Base-by-base conservation (phyloP, 2,113 vertebrate species). In the Mirounga angustirostris region DNA sequence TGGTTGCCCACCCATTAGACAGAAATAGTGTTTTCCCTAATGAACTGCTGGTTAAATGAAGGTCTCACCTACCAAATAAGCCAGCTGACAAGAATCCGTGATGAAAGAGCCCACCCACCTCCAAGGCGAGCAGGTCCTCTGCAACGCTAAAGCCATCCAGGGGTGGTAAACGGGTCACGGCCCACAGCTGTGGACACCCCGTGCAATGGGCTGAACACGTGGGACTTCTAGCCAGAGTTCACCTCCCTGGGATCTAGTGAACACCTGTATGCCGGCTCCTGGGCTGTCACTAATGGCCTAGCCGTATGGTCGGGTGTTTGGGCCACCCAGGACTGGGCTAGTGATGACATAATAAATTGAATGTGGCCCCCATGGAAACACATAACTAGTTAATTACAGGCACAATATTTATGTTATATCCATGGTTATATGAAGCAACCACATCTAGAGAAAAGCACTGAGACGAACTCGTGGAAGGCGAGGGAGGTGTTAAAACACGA, bases 111-210 rank as follows among this genome's bases (percentile, higher is more conserved):
- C 21, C 50, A 14, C 19, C 5, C 16, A 24, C 63, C 5, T 74
- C 46, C 14, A 14, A 26, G 73, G 30, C 0, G 3, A 76, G 59
- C n/a, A 4, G 40, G 59, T 11, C 46, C 40, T 46, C 59, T 28
- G 4, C 28, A 10, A 67, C 9, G 30, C 56, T 65, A 24, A 28
- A 21, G 30, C 26, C 13, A 36, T 13, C 63, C 30, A 36, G 80
- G 13, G 24, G 80, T 1, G 30, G 96, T n/a, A 33, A 2, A 73
- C 0, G 0, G 73, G 13, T 5, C 16, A 2, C 3, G 40, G 36
- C 14, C 22, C n/a, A 5, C 19, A 46, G 52, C 76, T 2, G 8
- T 13, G 18, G 61, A 16, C 22, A 22, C 26, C 52, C 50, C 40
- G 0, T 33, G n/a, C 52, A 9, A 22, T 1, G 24, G 15, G 43